Conservation (phyloP, 30 jellyfish, hydroid and myxozoan species). For the Calvadosia cruxmelitensis region DNA sequence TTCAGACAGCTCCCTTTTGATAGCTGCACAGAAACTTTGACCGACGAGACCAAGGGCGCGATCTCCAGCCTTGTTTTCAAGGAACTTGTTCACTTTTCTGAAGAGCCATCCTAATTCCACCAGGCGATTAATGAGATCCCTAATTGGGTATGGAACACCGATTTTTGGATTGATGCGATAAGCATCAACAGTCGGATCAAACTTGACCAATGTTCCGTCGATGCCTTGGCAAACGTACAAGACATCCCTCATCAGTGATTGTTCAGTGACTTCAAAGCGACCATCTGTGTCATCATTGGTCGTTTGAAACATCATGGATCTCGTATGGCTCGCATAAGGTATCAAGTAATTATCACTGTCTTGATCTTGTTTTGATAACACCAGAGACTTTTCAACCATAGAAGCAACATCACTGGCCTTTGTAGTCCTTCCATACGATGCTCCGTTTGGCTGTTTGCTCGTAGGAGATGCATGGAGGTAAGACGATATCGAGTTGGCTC, state of each 20-base stretch:
- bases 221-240: slow-evolving; percentile 91
- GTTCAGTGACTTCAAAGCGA: slow-evolving; percentile 81
- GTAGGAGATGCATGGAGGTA: background rate
- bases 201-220: slow-evolving; percentile 72
- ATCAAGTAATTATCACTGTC: slow-evolving; percentile 13
- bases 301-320: slow-evolving; percentile 50
- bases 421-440: background rate
- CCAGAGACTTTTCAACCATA: slow-evolving; percentile 68
- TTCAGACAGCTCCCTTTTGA: slow-evolving; percentile 79
- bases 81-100: slow-evolving; percentile 66
- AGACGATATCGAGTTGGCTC: background rate
- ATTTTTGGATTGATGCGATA: slow-evolving; percentile 56
- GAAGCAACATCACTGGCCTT: slow-evolving; percentile 56
- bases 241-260: slow-evolving; percentile 63
- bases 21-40: slow-evolving; percentile 94
- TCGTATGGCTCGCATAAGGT: slow-evolving; percentile 41
- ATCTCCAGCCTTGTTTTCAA: slow-evolving; percentile 85
- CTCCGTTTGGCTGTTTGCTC: background rate
- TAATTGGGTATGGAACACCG: slow-evolving; percentile 90
- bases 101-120: slow-evolving; percentile 93
- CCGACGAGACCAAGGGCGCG: slow-evolving; percentile 95
- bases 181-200: slow-evolving; percentile 74
- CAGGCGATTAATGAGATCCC: slow-evolving; percentile 73
- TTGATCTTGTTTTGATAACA: slow-evolving; percentile 11
- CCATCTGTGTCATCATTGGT: slow-evolving; percentile 42